These are phyloP conservation scores for Psittacula cyanocephala DNA, from an alignment of 2,113 vertebrate species.

Conservation along the genomic window DNA sequence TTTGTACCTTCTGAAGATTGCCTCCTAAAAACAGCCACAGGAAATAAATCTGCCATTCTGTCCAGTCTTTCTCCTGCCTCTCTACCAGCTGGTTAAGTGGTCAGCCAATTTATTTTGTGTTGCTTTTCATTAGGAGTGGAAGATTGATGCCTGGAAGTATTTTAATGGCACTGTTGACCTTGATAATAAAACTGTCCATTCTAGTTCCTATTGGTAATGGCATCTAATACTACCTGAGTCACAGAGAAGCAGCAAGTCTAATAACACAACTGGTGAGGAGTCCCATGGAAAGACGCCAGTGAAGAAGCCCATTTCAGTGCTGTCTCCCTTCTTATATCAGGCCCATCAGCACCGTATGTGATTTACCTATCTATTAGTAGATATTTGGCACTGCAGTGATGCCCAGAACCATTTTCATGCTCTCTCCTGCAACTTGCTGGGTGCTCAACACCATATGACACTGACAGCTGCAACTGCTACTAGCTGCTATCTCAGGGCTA, in stretches of 20 bases:
- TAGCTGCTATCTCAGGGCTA: slow-evolving; percentile 17
- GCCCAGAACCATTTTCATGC: neutral
- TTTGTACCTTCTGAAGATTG: neutral
- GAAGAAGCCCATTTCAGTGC: neutral
- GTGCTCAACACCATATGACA: neutral
- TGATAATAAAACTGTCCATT: slow-evolving; percentile 47
- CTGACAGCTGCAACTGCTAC: slow-evolving; percentile 30
- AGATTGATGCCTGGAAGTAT: slow-evolving; percentile 24
- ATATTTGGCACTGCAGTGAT: neutral
- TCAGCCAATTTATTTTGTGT: slow-evolving; percentile 49
- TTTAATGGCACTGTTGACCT: slow-evolving; percentile 48
- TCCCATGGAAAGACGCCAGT: neutral
- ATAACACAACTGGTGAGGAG: neutral
- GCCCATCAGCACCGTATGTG: neutral
- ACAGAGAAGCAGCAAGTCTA: neutral
- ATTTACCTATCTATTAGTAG: neutral
- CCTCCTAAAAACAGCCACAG: neutral
- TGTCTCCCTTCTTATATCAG: neutral
- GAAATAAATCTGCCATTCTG: neutral
- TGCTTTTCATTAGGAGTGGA: slow-evolving; percentile 32
- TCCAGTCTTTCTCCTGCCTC: neutral
- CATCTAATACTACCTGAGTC: neutral
- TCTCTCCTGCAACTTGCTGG: neutral
- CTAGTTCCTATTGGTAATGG: neutral
- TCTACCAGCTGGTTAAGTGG: neutral